Evolutionary conservation across 1,140 invertebrate genomes (phyloP).

Genomic region (Pseudomyrmex pallidus): DNA sequence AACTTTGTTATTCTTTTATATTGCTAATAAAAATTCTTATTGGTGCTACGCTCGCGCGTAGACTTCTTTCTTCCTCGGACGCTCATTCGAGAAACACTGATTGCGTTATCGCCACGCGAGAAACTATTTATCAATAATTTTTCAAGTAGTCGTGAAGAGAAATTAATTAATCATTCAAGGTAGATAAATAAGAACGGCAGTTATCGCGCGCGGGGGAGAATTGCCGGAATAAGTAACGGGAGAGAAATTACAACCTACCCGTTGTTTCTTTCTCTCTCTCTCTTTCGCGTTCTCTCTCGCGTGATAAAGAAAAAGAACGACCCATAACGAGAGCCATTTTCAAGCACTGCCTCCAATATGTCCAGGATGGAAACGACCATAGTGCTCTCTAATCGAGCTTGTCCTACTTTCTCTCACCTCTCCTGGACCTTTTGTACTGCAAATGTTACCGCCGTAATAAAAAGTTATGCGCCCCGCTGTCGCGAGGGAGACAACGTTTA

Average conservation of each 20-base stretch:
- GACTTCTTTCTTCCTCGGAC: not conserved
- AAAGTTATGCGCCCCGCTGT: conserved; percentile 39
- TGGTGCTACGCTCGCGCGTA: not conserved
- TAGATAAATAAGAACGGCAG: conserved; percentile 32
- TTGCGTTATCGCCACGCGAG: no score
- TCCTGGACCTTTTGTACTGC: conserved; percentile 48
- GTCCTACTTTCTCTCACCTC: conserved; percentile 59
- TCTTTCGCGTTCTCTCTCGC: not conserved
- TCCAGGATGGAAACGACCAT: conserved; percentile 55
- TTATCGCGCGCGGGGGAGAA: not conserved
- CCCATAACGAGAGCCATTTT: conserved; percentile 65
- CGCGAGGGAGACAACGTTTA: not conserved
- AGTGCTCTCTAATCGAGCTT: conserved; percentile 36
- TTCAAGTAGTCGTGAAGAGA: not conserved
- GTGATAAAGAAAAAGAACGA: conserved; percentile 64
- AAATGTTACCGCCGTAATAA: conserved; percentile 53
- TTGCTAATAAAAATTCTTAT: conserved; percentile 25
- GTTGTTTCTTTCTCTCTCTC: conserved; percentile 9
- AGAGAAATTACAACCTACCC: conserved; percentile 51
- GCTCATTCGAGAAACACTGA: no score
- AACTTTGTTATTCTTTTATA: conserved; percentile 11
- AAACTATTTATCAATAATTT: not conserved
- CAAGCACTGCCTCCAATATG: conserved; percentile 68
- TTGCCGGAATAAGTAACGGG: conserved; percentile 37
- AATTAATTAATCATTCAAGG: conserved; percentile 10